Percentiles rank a stretch among this genome's conserved stretches.
These are phyloP conservation scores for Muscina levida DNA, from an alignment of 2,888 invertebrate genomes.

Conservation along the genomic window DNA sequence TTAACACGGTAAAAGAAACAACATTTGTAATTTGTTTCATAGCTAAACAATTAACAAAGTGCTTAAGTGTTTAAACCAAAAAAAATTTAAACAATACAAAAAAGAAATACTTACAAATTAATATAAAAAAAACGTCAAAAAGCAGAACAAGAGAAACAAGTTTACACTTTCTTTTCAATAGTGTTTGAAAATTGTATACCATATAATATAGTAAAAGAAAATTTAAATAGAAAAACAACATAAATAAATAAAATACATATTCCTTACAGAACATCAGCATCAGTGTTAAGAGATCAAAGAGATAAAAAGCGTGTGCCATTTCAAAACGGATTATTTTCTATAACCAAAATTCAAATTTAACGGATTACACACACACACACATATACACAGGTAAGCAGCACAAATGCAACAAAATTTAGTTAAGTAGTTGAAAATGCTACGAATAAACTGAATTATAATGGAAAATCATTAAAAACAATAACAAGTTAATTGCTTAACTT, in stretches of 20 bases:
- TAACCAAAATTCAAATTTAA: constrained; percentile 48
- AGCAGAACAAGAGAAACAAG: not conserved
- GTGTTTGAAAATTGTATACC: constrained; percentile 23
- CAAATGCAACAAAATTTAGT: constrained; percentile 50
- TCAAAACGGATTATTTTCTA: constrained; percentile 59
- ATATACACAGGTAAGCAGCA: constrained; percentile 58
- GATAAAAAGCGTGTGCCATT: constrained; percentile 68
- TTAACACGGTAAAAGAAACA: constrained; percentile 43
- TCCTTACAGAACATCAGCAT: constrained; percentile 60
- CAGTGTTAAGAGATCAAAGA: constrained; percentile 68
- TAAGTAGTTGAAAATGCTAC: constrained; percentile 49
- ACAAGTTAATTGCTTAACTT: too few relatives aligned
- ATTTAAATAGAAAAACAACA: constrained; percentile 38
- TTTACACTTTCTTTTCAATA: not conserved
- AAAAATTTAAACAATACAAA: constrained; percentile 11
- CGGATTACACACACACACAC: constrained; percentile 56
- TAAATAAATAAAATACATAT: constrained; percentile 44
- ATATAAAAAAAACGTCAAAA: constrained; percentile 9
- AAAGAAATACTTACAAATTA: constrained; percentile 1
- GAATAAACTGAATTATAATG: constrained; percentile 5
- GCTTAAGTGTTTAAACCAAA: constrained; percentile 1
- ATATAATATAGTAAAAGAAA: too few relatives aligned
- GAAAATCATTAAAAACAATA: not conserved
- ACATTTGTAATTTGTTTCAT: too few relatives aligned
- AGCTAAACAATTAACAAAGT: constrained; percentile 9